Evolutionary conservation across 2,888 invertebrate species (phyloP).

Genomic region (Eristalinus sepulchralis): DNA sequence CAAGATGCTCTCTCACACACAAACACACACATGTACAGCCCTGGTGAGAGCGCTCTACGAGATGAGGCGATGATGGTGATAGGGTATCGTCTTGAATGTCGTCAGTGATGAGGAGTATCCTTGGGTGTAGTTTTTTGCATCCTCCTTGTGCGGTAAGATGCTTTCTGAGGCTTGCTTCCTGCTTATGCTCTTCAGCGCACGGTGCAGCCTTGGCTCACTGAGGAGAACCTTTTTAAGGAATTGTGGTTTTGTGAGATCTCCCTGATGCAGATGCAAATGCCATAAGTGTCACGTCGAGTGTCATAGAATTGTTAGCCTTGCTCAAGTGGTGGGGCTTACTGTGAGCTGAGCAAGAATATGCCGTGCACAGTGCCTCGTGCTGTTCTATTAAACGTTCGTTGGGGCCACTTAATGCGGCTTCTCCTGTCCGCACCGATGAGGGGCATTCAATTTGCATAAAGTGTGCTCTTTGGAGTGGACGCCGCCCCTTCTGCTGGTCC

Average conservation of each 20-base stretch:
- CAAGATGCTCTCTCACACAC: no score
- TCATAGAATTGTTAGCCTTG: conserved; percentile 33
- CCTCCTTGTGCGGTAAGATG: not conserved
- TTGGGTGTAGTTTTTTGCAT: conserved; percentile 31
- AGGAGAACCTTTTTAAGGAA: conserved; percentile 3
- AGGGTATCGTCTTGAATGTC: conserved; percentile 62
- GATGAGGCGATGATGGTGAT: conserved; percentile 41
- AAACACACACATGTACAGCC: conserved; percentile 4
- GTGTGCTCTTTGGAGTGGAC: conserved; percentile 20
- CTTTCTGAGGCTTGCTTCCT: conserved; percentile 53
- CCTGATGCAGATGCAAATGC: not conserved
- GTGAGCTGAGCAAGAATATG: not conserved
- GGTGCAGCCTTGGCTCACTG: conserved; percentile 18
- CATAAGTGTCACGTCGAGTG: conserved; percentile 35
- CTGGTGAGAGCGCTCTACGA: conserved; percentile 14
- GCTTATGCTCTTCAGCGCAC: not conserved
- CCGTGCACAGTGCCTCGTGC: not conserved
- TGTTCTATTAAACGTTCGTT: not conserved
- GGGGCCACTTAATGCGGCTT: conserved; percentile 2
- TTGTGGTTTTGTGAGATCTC: conserved; percentile 12
- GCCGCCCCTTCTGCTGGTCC: not conserved
- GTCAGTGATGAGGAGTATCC: conserved; percentile 61
- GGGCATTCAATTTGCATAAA: conserved; percentile 23
- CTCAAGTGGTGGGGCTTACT: conserved; percentile 14
- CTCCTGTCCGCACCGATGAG: not conserved